Base-by-base conservation (phyloP, 23 tunicate species). In the Styela clava region DNA sequence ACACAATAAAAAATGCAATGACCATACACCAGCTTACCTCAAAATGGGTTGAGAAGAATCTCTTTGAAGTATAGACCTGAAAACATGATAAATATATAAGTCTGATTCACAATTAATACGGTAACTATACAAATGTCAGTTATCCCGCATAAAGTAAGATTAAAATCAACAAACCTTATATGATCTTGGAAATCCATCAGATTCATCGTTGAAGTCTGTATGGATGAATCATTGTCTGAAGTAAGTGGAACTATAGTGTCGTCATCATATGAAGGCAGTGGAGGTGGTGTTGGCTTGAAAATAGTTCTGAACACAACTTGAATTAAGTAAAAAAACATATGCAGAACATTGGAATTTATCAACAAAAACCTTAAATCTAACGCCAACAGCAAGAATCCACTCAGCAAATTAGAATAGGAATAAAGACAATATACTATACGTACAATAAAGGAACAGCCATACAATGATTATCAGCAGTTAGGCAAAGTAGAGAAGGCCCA, bases 381-480 rank as follows among this genome's bases (percentile, higher is more conserved):
- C n/a, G n/a, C n/a, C n/a, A n/a, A n/a, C n/a, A n/a, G n/a, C n/a
- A n/a, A n/a, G n/a, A n/a, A n/a, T n/a, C n/a, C n/a, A n/a, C n/a
- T n/a, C n/a, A n/a, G n/a, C n/a, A n/a, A n/a, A n/a, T n/a, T n/a
- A n/a, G n/a, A n/a, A n/a, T n/a, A n/a, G n/a, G n/a, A n/a, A n/a
- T n/a, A n/a, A n/a, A n/a, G n/a, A n/a, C n/a, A n/a, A n/a, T n/a
- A n/a, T n/a, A n/a, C n/a, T n/a, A 61, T 31, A 24, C 93, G 79
- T 87, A 93, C 98, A 93, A 34, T 77, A 93, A 63, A 16, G 81
- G 72, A 21, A 93, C 34, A 32, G 86, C 79, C 3, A 86, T 81
- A 83, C 98, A 93, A 23, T 87, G 88, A 64, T 82, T 81, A 74
- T 93, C 98, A 3, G 82, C 89, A 7, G 91, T 93, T 12, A 93